Evolutionary conservation across 2,888 invertebrate genomes (phyloP).

Genomic region (Entomobrya proxima): DNA sequence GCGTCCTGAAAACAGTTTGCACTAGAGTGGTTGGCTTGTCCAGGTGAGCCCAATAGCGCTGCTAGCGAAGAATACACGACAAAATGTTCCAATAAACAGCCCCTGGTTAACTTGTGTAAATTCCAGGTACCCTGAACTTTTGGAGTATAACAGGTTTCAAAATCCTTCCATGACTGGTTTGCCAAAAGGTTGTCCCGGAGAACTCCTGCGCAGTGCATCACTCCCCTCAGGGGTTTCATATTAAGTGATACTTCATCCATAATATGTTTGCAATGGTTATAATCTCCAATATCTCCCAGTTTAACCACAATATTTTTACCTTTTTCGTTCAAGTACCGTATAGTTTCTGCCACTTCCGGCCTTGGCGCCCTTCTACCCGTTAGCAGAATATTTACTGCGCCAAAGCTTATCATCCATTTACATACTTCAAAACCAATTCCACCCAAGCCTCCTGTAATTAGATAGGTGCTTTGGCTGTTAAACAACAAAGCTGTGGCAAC

Average conservation of each 20-base stretch:
- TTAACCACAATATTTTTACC: too few relatives aligned
- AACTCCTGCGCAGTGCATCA: neutral
- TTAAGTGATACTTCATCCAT: too few relatives aligned
- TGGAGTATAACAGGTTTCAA: neutral
- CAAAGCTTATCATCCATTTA: neutral
- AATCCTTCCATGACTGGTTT: slow-evolving; percentile 49
- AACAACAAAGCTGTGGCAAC: neutral
- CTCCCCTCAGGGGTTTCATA: neutral
- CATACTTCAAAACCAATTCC: neutral
- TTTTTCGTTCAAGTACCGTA: too few relatives aligned
- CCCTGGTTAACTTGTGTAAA: slow-evolving; percentile 39
- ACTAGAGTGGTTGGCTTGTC: slow-evolving; percentile 12
- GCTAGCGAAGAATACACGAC: slow-evolving; percentile 36
- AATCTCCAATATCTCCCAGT: too few relatives aligned
- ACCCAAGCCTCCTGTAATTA: neutral
- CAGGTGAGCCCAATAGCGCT: neutral
- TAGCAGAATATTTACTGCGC: neutral
- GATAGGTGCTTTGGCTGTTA: neutral
- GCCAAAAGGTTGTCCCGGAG: neutral
- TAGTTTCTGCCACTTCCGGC: too few relatives aligned
- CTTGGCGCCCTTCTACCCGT: neutral
- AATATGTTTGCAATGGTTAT: too few relatives aligned
- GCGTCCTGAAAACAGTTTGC: slow-evolving; percentile 36
- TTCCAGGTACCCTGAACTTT: slow-evolving; percentile 57
- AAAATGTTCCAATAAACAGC: slow-evolving; percentile 34